phyloP scores from a whole-genome alignment of 1,140 invertebrate species.

The Prorops nasuta region DNA sequence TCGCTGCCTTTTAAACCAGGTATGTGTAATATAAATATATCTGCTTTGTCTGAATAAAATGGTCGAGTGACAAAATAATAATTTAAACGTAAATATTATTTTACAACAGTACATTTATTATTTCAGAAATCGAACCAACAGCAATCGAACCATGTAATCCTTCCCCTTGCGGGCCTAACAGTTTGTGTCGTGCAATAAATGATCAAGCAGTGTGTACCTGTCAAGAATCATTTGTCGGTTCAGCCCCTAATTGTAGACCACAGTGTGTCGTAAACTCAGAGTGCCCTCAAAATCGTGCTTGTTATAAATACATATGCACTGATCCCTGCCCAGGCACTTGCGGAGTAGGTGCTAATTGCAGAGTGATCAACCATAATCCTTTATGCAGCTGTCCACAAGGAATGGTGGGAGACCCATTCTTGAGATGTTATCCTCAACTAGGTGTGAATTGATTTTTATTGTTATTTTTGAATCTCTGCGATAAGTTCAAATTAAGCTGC shows the following conservation, averaged over 20 bases:
- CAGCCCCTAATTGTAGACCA: constrained; percentile 71
- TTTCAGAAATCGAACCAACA: constrained; percentile 23
- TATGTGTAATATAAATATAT: constrained; percentile 8
- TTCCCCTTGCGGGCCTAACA: constrained; percentile 61
- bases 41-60: background rate
- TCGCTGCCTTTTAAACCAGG: constrained; percentile 37
- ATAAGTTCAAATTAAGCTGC: constrained; percentile 2
- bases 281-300: constrained; percentile 74
- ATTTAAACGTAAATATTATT: background rate
- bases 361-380: constrained; percentile 73
- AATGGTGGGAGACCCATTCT: constrained; percentile 73
- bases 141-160: constrained; percentile 53
- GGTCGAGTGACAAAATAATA: background rate
- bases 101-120: too few relatives aligned
- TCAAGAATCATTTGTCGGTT: constrained; percentile 56
- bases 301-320: constrained; percentile 73
- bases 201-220: constrained; percentile 60
- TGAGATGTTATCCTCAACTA: constrained; percentile 52
- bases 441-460: constrained; percentile 30
- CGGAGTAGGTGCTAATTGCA: constrained; percentile 72
- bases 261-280: constrained; percentile 79
- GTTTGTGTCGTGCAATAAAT: constrained; percentile 56
- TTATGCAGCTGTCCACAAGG: constrained; percentile 69
- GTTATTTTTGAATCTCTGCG: background rate
- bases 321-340: constrained; percentile 80